phyloP scores from a whole-genome alignment of 2,888 invertebrate genomes.

The Peribatodes rhomboidaria region DNA sequence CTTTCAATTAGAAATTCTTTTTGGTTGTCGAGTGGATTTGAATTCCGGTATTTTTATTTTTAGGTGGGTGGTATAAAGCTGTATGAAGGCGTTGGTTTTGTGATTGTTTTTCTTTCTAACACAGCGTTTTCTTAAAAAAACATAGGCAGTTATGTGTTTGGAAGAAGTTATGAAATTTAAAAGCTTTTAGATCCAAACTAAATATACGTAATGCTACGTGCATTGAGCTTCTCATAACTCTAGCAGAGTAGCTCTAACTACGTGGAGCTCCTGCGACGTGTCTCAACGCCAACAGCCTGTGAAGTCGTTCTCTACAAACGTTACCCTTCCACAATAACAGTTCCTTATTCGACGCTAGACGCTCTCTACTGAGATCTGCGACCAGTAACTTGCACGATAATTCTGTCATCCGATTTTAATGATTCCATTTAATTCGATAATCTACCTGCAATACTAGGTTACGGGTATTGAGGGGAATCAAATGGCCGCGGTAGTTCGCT shows the following conservation, averaged over 20 bases:
- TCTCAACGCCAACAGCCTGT: conserved; percentile 68
- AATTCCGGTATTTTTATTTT: conserved; percentile 10
- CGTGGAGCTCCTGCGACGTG: conserved; percentile 35
- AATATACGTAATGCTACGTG: too few species aligned
- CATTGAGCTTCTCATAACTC: conserved; percentile 3
- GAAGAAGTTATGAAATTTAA: too few species aligned
- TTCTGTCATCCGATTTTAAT: too few species aligned
- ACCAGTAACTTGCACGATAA: conserved; percentile 31
- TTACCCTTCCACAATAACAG: conserved; percentile 70
- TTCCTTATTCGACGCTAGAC: conserved; percentile 55
- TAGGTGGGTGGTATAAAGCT: conserved; percentile 2
- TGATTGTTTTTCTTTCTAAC: background rate
- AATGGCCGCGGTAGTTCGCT: too few species aligned
- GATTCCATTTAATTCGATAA: too few species aligned
- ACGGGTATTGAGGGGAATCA: too few species aligned
- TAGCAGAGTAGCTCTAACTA: conserved; percentile 3
- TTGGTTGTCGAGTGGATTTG: conserved; percentile 17
- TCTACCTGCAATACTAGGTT: background rate
- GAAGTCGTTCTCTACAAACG: conserved; percentile 72
- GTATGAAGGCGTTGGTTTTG: background rate
- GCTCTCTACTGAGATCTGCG: conserved; percentile 48
- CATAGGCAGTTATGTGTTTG: too few species aligned
- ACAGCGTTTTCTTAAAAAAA: too few species aligned
- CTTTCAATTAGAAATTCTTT: conserved; percentile 34
- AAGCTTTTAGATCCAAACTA: too few species aligned